Evolutionary conservation across 2,888 invertebrate genomes (phyloP).

Genomic region (Exocentrus adspersus): DNA sequence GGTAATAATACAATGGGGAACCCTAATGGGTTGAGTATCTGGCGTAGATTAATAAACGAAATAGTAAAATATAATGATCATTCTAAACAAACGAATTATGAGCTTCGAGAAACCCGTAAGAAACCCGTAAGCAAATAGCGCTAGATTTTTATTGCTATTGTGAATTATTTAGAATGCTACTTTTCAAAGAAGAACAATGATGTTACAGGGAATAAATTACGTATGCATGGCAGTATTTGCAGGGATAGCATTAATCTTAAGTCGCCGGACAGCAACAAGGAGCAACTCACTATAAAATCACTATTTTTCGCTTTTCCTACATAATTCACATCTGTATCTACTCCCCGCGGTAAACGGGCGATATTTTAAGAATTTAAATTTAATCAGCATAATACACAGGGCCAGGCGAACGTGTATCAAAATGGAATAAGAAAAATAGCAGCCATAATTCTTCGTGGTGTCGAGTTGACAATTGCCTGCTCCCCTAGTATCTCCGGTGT

Average conservation of each 20-base stretch:
- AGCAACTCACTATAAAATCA: conserved; percentile 31
- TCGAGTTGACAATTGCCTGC: conserved; percentile 63
- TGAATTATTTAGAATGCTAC: no score
- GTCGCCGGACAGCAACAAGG: conserved; percentile 28
- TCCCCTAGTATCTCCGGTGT: conserved; percentile 54
- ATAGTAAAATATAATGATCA: no score
- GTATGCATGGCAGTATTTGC: no score
- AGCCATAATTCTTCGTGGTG: conserved; percentile 61
- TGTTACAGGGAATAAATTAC: no score
- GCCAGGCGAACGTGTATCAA: conserved; percentile 51
- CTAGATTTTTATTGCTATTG: no score
- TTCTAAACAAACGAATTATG: no score
- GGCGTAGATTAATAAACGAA: background rate
- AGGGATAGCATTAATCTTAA: no score
- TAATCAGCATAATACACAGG: conserved; percentile 59
- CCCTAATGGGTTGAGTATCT: background rate
- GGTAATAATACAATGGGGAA: background rate
- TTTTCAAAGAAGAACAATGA: no score
- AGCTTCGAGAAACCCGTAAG: no score
- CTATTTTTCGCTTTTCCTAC: conserved; percentile 28
- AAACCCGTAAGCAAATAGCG: no score
- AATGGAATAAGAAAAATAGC: conserved; percentile 61
- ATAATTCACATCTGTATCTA: conserved; percentile 35
- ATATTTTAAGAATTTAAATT: conserved; percentile 53
- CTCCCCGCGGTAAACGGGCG: conserved; percentile 35